phyloP scores from a whole-genome alignment of 2,888 invertebrate species.

The Exocentrus adspersus region DNA sequence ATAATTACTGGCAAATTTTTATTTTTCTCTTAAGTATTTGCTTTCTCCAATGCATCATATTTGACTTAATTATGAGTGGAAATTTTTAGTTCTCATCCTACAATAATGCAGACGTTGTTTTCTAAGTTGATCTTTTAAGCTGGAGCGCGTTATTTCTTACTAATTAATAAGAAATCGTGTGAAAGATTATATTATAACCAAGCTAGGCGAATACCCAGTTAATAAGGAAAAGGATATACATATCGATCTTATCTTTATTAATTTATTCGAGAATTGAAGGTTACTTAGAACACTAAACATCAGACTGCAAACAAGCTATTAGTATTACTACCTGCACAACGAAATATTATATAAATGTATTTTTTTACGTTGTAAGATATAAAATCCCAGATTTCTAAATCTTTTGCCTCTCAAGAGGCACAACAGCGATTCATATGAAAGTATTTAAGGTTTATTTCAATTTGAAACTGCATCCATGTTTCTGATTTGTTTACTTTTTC shows the following conservation, averaged over 20 bases:
- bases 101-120: too few relatives aligned
- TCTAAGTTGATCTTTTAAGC: neutral
- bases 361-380: neutral
- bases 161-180: constrained; percentile 37
- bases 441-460: too few relatives aligned
- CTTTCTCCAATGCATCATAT: too few relatives aligned
- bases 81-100: too few relatives aligned
- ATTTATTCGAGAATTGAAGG: constrained; percentile 52
- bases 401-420: too few relatives aligned
- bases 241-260: constrained; percentile 50
- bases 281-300: constrained; percentile 36
- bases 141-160: neutral
- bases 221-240: constrained; percentile 47
- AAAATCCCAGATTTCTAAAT: too few relatives aligned
- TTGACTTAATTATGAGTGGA: too few relatives aligned
- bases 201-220: constrained; percentile 31
- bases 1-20: too few relatives aligned
- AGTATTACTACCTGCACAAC: constrained; percentile 6
- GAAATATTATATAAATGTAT: constrained; percentile 5
- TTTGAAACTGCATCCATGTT: too few relatives aligned
- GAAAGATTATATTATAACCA: constrained; percentile 34
- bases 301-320: constrained; percentile 17
- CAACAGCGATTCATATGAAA: too few relatives aligned
- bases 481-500: too few relatives aligned
- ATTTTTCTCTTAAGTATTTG: too few relatives aligned